phyloP scores from a whole-genome alignment of 2,113 vertebrate species.

The Stegostoma tigrinum region DNA sequence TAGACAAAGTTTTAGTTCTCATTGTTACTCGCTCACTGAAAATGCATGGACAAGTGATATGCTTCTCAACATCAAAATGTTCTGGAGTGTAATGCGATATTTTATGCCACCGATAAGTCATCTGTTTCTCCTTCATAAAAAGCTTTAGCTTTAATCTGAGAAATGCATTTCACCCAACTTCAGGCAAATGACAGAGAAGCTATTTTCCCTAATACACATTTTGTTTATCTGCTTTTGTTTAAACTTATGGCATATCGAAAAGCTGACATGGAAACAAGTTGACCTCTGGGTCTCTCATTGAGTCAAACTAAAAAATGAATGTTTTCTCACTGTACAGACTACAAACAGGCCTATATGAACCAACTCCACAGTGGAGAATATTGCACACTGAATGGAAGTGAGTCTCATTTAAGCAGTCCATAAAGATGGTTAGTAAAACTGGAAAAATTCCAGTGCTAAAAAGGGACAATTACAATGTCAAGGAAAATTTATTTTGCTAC shows the following conservation, averaged over 20 bases:
- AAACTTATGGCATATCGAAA: not conserved
- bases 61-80: not conserved
- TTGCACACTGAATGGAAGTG: not conserved
- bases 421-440: not conserved
- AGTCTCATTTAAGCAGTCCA: not conserved
- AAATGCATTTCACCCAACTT: not conserved
- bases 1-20: not conserved
- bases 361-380: not conserved
- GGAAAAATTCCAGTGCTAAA: not conserved
- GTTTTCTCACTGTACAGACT: not conserved
- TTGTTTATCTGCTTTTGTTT: not conserved
- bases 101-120: not conserved
- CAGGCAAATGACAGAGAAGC: not conserved
- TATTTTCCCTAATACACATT: not conserved
- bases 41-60: not conserved
- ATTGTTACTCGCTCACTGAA: not conserved
- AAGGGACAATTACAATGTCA: not conserved
- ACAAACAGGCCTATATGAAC: not conserved
- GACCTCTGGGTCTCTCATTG: not conserved
- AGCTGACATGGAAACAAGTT: not conserved
- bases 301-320: not conserved
- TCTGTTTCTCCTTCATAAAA: not conserved
- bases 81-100: not conserved
- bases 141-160: not conserved
- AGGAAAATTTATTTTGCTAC: not conserved